Percentiles rank a stretch among this genome's conserved stretches.
phyloP scores from a whole-genome alignment of 2,888 invertebrate genomes.

The Tachystola acroxantha region DNA sequence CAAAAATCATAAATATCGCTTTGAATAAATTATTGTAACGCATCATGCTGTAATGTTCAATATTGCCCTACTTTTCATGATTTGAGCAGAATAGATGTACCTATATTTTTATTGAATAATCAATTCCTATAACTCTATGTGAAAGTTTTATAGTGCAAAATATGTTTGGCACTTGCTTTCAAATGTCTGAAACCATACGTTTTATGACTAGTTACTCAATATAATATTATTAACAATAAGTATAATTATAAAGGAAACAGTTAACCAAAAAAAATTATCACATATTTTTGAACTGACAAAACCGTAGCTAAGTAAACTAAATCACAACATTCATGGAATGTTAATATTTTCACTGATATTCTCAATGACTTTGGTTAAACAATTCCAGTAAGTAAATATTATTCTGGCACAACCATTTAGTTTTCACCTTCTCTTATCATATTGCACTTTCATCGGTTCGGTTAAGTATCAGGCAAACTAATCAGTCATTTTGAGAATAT shows the following conservation, averaged over 20 bases:
- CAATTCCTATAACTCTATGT: constrained; percentile 39
- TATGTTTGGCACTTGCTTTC: constrained; percentile 58
- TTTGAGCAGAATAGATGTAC: constrained; percentile 17
- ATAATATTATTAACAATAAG: too few species aligned
- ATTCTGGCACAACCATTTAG: constrained; percentile 46
- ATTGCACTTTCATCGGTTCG: constrained; percentile 49
- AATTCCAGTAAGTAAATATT: constrained; percentile 29
- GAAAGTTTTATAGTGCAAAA: constrained; percentile 46
- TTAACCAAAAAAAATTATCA: constrained; percentile 41
- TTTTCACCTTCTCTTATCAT: constrained; percentile 21
- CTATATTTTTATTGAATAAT: constrained; percentile 19
- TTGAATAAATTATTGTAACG: background rate
- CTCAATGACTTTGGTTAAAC: constrained; percentile 26
- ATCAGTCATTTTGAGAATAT: constrained; percentile 42
- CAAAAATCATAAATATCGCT: background rate
- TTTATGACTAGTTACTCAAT: constrained; percentile 51
- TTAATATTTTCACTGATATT: constrained; percentile 16
- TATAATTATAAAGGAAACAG: constrained; percentile 22
- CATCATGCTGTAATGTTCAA: background rate
- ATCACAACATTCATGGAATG: constrained; percentile 49
- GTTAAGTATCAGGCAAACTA: constrained; percentile 43
- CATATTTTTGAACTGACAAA: constrained; percentile 17
- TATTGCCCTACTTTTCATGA: constrained; percentile 30
- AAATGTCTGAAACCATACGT: constrained; percentile 28
- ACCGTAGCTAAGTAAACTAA: constrained; percentile 27